Evolutionary conservation across 2,888 invertebrate species (phyloP).

Genomic region (Trichacis sp.): DNA sequence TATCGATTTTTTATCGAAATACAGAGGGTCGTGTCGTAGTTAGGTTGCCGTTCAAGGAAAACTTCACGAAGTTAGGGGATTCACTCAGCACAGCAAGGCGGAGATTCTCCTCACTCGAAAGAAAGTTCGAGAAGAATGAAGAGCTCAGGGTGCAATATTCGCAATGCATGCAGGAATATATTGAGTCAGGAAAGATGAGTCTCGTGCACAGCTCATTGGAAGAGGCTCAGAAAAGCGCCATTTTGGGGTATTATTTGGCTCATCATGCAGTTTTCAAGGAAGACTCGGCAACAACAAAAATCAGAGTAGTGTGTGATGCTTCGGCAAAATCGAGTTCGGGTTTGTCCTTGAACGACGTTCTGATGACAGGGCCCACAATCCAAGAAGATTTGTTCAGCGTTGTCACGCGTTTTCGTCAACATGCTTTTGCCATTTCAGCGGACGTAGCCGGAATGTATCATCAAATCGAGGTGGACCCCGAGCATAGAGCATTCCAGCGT

Average conservation of each 20-base stretch:
- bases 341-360: slow-evolving; percentile 49
- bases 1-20: slow-evolving; percentile 11
- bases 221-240: neutral
- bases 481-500: slow-evolving; percentile 42
- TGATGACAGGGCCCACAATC: slow-evolving; percentile 48
- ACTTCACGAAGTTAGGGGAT: slow-evolving; percentile 4
- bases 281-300: slow-evolving; percentile 45
- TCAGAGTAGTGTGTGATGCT: slow-evolving; percentile 56
- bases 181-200: slow-evolving; percentile 37
- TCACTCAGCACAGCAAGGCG: slow-evolving; percentile 11
- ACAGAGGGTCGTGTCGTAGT: slow-evolving; percentile 27
- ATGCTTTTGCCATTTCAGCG: slow-evolving; percentile 46
- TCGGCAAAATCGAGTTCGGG: slow-evolving; percentile 46
- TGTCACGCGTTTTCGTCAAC: slow-evolving; percentile 46
- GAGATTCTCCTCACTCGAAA: slow-evolving; percentile 11
- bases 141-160: slow-evolving; percentile 9
- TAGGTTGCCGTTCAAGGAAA: slow-evolving; percentile 16
- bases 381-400: slow-evolving; percentile 46
- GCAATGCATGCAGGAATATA: slow-evolving; percentile 31
- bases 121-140: slow-evolving; percentile 1
- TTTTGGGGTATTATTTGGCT: slow-evolving; percentile 48
- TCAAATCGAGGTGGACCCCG: slow-evolving; percentile 17
- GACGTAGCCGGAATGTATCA: slow-evolving; percentile 55
- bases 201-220: neutral
- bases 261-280: slow-evolving; percentile 52